A percentile compares a stretch with the other conserved stretches of the same genome.
These are phyloP conservation scores for Cotesia typhae DNA, from an alignment of 1,140 invertebrate genomes.

Conservation along the genomic window DNA sequence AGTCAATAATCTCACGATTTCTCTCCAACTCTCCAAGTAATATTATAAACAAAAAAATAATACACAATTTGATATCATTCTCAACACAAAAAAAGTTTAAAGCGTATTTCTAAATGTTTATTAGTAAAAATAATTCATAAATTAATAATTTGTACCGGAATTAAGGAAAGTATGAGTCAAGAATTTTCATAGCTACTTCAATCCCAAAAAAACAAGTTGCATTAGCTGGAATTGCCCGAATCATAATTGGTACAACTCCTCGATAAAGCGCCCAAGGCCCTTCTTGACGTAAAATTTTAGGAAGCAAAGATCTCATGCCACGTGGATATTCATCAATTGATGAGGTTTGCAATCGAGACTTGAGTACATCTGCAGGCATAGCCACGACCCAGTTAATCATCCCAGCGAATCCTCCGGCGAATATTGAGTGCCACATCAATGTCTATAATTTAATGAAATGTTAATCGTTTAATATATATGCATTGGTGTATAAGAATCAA, in stretches of 20 bases:
- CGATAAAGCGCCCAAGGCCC: conserved; percentile 83
- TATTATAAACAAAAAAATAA: too few species aligned
- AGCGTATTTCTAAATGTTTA: too few species aligned
- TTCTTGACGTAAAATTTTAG: conserved; percentile 80
- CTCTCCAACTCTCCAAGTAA: too few species aligned
- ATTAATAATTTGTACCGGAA: conserved; percentile 1
- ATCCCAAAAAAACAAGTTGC: conserved; percentile 91
- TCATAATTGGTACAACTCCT: conserved; percentile 86
- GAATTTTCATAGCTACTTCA: conserved; percentile 73
- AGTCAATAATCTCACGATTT: too few species aligned
- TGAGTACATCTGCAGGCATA: conserved; percentile 76
- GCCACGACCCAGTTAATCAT: conserved; percentile 75
- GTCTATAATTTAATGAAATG: conserved; percentile 50
- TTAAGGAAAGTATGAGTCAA: conserved; percentile 47
- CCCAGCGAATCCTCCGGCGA: conserved; percentile 76
- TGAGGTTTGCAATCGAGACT: conserved; percentile 79
- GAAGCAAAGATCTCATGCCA: conserved; percentile 87
- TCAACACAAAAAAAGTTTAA: too few species aligned
- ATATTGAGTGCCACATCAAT: conserved; percentile 65
- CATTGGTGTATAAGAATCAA: conserved; percentile 45
- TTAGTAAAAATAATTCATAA: neutral
- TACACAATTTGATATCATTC: neutral
- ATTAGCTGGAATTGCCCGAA: conserved; percentile 94
- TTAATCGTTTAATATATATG: neutral
- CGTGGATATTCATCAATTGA: conserved; percentile 89